A percentile compares a stretch with the other conserved stretches of the same genome.
phyloP scores from a whole-genome alignment of 2,113 vertebrate species.

The Actinemys pallida region DNA sequence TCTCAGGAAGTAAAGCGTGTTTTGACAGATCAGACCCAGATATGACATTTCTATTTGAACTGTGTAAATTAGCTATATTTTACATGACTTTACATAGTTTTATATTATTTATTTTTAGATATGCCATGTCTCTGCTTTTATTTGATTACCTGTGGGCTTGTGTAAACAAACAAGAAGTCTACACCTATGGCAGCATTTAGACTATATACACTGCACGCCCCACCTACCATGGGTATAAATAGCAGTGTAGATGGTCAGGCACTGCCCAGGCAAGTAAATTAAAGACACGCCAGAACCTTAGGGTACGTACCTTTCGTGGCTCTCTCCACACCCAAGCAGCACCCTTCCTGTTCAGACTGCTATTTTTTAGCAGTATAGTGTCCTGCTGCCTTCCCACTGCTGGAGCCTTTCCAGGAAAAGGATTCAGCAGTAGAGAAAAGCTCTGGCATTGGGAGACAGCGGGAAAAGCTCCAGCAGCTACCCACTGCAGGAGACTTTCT shows the following conservation, averaged over 20 bases:
- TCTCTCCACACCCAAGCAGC: not conserved
- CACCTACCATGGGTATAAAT: not conserved
- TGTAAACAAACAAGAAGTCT: too few species aligned
- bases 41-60: slow-evolving; percentile 9
- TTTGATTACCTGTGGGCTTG: not conserved
- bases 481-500: not conserved
- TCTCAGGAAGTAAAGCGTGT: slow-evolving; percentile 20
- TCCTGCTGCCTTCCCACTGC: too few species aligned
- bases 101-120: not conserved
- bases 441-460: not conserved
- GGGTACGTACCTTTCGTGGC: not conserved
- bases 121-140: not conserved
- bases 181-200: not conserved
- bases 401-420: too few species aligned
- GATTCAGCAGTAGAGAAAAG: too few species aligned
- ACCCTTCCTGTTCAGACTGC: not conserved
- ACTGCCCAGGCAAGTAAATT: not conserved
- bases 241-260: not conserved
- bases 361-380: too few species aligned
- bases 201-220: not conserved
- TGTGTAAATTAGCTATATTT: not conserved
- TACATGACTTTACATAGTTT: not conserved
- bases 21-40: slow-evolving; percentile 9
- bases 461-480: not conserved
- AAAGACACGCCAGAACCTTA: not conserved